These are phyloP conservation scores for Trichoplax adhaerens DNA, from an alignment of 37 sponge, comb jelly and placozoan species.

Conservation along the genomic window DNA sequence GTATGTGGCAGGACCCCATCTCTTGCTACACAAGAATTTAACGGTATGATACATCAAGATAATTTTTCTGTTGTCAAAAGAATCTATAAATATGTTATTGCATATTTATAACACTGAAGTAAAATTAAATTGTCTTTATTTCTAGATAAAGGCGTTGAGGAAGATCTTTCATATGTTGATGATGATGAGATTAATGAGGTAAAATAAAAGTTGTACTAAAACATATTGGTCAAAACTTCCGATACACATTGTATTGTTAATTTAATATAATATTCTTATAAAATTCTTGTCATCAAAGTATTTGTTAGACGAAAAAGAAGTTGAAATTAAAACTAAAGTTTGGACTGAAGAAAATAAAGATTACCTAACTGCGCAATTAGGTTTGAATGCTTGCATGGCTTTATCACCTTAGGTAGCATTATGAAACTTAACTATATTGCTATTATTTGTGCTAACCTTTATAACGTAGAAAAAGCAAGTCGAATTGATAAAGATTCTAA, in stretches of 20 bases:
- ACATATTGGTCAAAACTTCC: slow-evolving; percentile 3
- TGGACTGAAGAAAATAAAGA: slow-evolving; percentile 82
- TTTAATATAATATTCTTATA: background rate
- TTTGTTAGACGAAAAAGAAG: slow-evolving; percentile 67
- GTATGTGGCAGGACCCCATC: too few relatives aligned
- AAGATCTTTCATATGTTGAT: slow-evolving; percentile 40
- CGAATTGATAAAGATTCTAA: too few relatives aligned
- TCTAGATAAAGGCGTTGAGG: slow-evolving; percentile 8
- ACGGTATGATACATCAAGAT: too few relatives aligned
- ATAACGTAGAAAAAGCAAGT: too few relatives aligned
- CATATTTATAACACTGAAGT: too few relatives aligned
- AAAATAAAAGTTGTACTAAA: background rate
- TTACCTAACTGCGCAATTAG: slow-evolving; percentile 46
- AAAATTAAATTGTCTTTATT: too few relatives aligned
- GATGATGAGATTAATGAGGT: slow-evolving; percentile 70
- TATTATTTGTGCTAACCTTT: too few relatives aligned
- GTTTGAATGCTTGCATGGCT: background rate
- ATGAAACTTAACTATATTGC: too few relatives aligned
- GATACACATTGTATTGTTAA: background rate
- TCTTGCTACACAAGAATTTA: too few relatives aligned
- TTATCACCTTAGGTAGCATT: too few relatives aligned
- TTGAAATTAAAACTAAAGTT: slow-evolving; percentile 45
- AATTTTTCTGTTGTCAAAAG: too few relatives aligned
- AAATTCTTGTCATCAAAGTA: slow-evolving; percentile 16
- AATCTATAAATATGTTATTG: too few relatives aligned